phyloP scores from a whole-genome alignment of 2,888 invertebrate species.

The Clitarchus hookeri region DNA sequence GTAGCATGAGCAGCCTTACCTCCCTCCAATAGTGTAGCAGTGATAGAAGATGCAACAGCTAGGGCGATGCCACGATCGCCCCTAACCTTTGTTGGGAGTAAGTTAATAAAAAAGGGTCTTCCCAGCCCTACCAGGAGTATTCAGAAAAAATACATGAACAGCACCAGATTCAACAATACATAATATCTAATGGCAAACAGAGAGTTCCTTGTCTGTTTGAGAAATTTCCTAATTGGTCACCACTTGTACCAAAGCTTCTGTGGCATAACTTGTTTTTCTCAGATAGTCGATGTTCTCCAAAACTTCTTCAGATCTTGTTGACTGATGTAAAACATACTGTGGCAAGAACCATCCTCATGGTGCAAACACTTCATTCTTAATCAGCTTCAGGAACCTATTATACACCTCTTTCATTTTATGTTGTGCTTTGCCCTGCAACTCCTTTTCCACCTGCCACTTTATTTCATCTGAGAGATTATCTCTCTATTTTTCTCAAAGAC shows the following conservation, averaged over 20 bases:
- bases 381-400: constrained; percentile 18
- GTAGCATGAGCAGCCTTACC: constrained; percentile 45
- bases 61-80: constrained; percentile 41
- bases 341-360: neutral
- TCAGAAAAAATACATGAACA: constrained; percentile 43
- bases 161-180: neutral
- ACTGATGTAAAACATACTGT: constrained; percentile 35
- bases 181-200: neutral
- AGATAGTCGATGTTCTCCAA: constrained; percentile 25
- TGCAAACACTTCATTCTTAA: neutral
- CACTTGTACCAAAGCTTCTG: constrained; percentile 10
- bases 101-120: constrained; percentile 47
- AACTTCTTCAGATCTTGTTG: constrained; percentile 22
- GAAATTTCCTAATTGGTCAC: neutral
- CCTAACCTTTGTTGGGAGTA: constrained; percentile 42
- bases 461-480: constrained; percentile 34
- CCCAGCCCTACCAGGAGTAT: constrained; percentile 48
- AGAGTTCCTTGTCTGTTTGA: neutral
- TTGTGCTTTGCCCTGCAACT: no score
- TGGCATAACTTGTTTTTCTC: no score
- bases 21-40: constrained; percentile 47
- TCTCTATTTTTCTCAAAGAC: constrained; percentile 40
- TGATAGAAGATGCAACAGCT: constrained; percentile 48
- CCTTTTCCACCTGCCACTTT: neutral
- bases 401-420: neutral